Percentiles rank a stretch among this genome's conserved stretches.
These are phyloP conservation scores for Fregetta grallaria DNA, from an alignment of 2,113 vertebrate species.

Conservation along the genomic window DNA sequence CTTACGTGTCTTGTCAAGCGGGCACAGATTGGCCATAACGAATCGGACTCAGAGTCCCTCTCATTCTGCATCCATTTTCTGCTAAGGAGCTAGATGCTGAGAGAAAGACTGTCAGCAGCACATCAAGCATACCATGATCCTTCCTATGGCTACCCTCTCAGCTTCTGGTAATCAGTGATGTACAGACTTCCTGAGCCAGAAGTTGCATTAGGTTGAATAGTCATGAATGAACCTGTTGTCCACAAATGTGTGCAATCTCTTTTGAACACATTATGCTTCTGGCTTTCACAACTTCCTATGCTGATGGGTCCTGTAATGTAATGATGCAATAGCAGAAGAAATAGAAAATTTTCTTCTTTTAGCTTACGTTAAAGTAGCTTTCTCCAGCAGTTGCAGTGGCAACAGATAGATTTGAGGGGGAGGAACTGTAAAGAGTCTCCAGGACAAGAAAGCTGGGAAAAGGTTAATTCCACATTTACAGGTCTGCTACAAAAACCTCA, in stretches of 20 bases:
- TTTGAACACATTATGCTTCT: neutral
- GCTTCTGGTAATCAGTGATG: neutral
- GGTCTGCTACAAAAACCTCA: neutral
- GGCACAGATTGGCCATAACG: neutral
- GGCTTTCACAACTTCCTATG: constrained; percentile 28
- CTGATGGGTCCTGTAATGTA: neutral
- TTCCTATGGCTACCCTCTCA: neutral
- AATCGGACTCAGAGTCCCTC: neutral
- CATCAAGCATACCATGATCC: neutral
- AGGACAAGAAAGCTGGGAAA: neutral
- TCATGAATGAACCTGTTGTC: neutral
- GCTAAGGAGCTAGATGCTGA: neutral
- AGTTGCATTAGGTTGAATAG: neutral
- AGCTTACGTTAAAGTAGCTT: neutral
- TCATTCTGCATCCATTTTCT: neutral
- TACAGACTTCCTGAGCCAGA: constrained; percentile 37
- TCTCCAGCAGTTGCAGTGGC: neutral
- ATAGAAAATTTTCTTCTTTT: neutral
- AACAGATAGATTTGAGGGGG: neutral
- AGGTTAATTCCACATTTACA: neutral
- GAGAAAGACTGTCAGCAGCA: neutral
- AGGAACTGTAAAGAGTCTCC: neutral
- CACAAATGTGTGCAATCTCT: neutral
- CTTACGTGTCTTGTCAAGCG: neutral
- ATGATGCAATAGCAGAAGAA: neutral